Evolutionary conservation across 2,888 invertebrate species (phyloP).

Genomic region (Phyto melanocephala): DNA sequence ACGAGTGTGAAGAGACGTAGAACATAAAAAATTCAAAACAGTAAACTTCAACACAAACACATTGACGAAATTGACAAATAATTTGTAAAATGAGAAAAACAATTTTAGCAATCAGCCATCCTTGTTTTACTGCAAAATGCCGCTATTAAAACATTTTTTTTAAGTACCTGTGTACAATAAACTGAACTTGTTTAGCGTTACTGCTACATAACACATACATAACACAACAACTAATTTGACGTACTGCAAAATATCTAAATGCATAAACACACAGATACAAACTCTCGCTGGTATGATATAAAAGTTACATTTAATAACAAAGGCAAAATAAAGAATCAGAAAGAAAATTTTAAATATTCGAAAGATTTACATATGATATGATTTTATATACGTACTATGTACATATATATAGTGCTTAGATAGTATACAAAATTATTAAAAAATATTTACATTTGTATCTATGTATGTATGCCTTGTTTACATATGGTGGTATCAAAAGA

Average conservation of each 20-base stretch:
- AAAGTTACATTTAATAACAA: constrained; percentile 9
- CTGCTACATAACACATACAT: not conserved
- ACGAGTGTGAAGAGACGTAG: not conserved
- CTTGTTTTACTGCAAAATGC: constrained; percentile 41
- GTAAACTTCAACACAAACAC: constrained; percentile 29
- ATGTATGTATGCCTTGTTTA: too few species aligned
- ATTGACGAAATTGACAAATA: constrained; percentile 1
- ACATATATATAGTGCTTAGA: too few species aligned
- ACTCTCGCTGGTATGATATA: too few species aligned
- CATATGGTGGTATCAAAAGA: too few species aligned
- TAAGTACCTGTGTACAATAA: not conserved
- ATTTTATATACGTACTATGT: too few species aligned
- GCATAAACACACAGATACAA: not conserved
- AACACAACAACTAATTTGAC: constrained; percentile 10
- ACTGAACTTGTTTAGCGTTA: constrained; percentile 16
- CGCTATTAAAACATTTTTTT: constrained; percentile 33
- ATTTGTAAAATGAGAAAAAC: not conserved
- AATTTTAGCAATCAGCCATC: constrained; percentile 8
- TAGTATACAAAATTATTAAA: too few species aligned
- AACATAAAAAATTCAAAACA: too few species aligned
- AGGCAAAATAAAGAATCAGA: not conserved
- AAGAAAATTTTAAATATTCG: not conserved
- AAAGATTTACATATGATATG: too few species aligned
- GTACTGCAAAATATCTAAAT: not conserved
- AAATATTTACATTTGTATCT: too few species aligned